phyloP scores from a whole-genome alignment of 2,888 invertebrate species.

The Andricus curvator region DNA sequence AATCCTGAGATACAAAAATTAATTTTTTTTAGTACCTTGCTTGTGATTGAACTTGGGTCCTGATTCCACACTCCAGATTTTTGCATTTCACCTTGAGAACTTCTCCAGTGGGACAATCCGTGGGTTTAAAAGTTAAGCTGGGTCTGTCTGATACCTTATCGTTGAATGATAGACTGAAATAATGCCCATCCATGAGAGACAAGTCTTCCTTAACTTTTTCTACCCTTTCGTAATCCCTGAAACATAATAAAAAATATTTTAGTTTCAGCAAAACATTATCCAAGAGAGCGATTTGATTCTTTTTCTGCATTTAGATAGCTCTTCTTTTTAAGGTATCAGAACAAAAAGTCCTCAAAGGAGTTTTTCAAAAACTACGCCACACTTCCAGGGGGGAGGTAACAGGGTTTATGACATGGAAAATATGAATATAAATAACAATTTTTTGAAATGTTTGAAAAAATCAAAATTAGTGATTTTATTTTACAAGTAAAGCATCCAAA shows the following conservation, averaged over 20 bases:
- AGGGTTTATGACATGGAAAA: too few relatives aligned
- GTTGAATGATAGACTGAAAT: constrained; percentile 82
- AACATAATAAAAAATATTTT: constrained; percentile 21
- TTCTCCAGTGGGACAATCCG: constrained; percentile 82
- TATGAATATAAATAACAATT: too few relatives aligned
- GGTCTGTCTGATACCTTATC: constrained; percentile 80
- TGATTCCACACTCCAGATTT: constrained; percentile 85
- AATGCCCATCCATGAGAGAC: constrained; percentile 68
- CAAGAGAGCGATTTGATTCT: not conserved
- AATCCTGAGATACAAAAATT: not conserved
- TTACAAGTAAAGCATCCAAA: too few relatives aligned
- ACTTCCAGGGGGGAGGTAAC: too few relatives aligned
- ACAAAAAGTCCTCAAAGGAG: too few relatives aligned
- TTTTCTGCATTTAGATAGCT: not conserved
- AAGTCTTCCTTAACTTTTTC: constrained; percentile 71
- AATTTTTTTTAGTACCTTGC: constrained; percentile 81
- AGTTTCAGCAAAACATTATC: not conserved
- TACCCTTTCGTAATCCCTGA: constrained; percentile 77
- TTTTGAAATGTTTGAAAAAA: too few relatives aligned
- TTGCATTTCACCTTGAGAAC: constrained; percentile 85
- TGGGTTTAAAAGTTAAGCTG: constrained; percentile 84
- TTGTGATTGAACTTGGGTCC: constrained; percentile 83
- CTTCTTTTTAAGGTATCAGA: too few relatives aligned
- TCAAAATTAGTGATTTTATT: too few relatives aligned
- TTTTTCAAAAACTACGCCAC: too few relatives aligned